Evolutionary conservation across 2,888 invertebrate species (phyloP).

Genomic region (Leptodirus hochenwartii): DNA sequence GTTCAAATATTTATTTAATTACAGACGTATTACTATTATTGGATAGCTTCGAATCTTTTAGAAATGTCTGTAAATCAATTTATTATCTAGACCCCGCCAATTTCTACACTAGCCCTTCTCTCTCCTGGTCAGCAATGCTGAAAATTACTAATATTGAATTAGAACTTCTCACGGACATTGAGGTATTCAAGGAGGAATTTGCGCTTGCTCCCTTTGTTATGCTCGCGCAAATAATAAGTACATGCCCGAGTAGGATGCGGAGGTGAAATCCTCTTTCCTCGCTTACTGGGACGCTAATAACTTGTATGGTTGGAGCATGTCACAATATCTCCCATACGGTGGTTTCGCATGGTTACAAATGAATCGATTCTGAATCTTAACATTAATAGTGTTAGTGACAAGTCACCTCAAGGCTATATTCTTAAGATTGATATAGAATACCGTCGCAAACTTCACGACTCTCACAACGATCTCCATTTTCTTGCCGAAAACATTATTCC

Average conservation of each 20-base stretch:
- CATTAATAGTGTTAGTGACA: no score
- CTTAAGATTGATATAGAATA: not conserved
- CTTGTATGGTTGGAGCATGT: slow-evolving; percentile 10
- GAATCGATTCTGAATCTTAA: no score
- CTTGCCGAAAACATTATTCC: slow-evolving; percentile 2
- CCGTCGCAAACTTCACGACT: slow-evolving; percentile 5
- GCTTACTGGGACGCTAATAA: slow-evolving; percentile 15
- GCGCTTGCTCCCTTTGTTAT: slow-evolving; percentile 16
- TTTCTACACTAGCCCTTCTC: slow-evolving; percentile 2
- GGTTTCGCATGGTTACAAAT: no score
- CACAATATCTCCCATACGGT: slow-evolving; percentile 11
- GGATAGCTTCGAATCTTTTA: slow-evolving; percentile 4
- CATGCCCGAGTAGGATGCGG: slow-evolving; percentile 14
- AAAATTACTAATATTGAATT: slow-evolving; percentile 16
- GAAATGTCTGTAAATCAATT: slow-evolving; percentile 1
- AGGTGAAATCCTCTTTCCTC: slow-evolving; percentile 11
- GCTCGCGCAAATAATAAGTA: slow-evolving; percentile 19
- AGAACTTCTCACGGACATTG: slow-evolving; percentile 17
- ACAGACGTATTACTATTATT: no score
- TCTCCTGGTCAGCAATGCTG: slow-evolving; percentile 11
- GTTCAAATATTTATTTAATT: no score
- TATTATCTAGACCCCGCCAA: slow-evolving; percentile 3
- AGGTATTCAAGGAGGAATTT: slow-evolving; percentile 18
- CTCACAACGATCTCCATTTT: slow-evolving; percentile 5
- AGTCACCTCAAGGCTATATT: no score